Evolutionary conservation across 2,888 invertebrate genomes (phyloP).

Genomic region (Ecdyonurus torrentis): DNA sequence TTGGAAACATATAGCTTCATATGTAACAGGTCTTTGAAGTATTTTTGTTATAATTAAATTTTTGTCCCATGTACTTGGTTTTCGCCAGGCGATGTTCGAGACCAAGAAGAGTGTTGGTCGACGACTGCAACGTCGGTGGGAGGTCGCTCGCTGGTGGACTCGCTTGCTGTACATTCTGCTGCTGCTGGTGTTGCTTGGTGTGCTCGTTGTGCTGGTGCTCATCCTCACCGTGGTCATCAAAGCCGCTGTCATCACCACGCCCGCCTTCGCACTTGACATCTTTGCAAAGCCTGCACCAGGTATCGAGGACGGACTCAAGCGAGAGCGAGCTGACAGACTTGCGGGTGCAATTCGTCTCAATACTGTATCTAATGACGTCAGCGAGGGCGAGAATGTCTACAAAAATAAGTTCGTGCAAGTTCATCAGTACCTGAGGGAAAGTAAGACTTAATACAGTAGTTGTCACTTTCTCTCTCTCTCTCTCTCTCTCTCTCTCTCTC

Average conservation of each 20-base stretch:
- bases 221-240: background rate
- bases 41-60: too few species aligned
- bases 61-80: too few species aligned
- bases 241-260: background rate
- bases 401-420: slow-evolving; percentile 12
- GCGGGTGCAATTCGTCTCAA: slow-evolving; percentile 18
- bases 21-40: too few species aligned
- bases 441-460: too few species aligned
- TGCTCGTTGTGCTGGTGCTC: background rate
- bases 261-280: background rate
- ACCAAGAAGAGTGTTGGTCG: background rate
- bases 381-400: slow-evolving; percentile 10
- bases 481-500: too few species aligned
- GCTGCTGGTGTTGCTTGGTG: background rate
- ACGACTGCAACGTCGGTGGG: background rate
- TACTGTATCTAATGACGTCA: slow-evolving; percentile 17
- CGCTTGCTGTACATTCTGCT: background rate
- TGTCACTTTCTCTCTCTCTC: too few species aligned
- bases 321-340: slow-evolving; percentile 16
- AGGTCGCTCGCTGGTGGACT: background rate
- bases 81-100: background rate
- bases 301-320: slow-evolving; percentile 13
- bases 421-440: slow-evolving; percentile 12
- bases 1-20: too few species aligned
- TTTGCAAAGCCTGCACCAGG: background rate